These are phyloP conservation scores for Epinephelus lanceolatus DNA, from an alignment of 2,113 vertebrate species.

Conservation along the genomic window DNA sequence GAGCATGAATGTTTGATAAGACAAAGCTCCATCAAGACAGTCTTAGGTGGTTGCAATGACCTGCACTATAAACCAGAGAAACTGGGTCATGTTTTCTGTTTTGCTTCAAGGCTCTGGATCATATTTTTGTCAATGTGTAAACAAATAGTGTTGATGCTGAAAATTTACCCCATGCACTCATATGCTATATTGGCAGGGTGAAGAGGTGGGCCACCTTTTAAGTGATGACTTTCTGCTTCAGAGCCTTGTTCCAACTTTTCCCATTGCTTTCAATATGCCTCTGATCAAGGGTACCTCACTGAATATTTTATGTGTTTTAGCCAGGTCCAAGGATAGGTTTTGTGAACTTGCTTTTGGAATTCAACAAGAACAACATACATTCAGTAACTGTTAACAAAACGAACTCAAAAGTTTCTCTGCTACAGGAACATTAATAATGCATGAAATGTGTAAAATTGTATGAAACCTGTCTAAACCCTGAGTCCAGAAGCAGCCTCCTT, in stretches of 20 bases:
- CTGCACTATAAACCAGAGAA: conserved; percentile 10
- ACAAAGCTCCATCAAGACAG: conserved; percentile 8
- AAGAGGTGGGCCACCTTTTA: background rate
- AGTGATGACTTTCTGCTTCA: conserved; percentile 7
- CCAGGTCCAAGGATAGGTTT: background rate
- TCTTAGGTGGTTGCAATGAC: background rate
- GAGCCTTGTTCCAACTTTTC: background rate
- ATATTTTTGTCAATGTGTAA: background rate
- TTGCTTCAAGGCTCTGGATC: background rate
- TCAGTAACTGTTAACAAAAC: conserved; percentile 43
- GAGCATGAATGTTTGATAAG: conserved; percentile 69
- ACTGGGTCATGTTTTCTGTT: conserved; percentile 16
- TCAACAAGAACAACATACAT: conserved; percentile 33
- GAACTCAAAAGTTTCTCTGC: conserved; percentile 24
- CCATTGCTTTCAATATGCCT: background rate
- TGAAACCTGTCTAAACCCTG: conserved; percentile 48
- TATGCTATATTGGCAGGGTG: background rate
- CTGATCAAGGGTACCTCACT: conserved; percentile 10
- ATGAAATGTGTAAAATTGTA: conserved; percentile 53
- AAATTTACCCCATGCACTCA: background rate
- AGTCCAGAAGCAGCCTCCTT: conserved; percentile 38
- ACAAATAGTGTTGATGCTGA: background rate
- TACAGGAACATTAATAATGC: conserved; percentile 49
- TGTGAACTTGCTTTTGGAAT: conserved; percentile 11
- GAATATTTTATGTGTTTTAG: conserved; percentile 3